These are phyloP conservation scores for Argyrosomus regius DNA, from an alignment of 2,797 vertebrate genomes.

Conservation along the genomic window DNA sequence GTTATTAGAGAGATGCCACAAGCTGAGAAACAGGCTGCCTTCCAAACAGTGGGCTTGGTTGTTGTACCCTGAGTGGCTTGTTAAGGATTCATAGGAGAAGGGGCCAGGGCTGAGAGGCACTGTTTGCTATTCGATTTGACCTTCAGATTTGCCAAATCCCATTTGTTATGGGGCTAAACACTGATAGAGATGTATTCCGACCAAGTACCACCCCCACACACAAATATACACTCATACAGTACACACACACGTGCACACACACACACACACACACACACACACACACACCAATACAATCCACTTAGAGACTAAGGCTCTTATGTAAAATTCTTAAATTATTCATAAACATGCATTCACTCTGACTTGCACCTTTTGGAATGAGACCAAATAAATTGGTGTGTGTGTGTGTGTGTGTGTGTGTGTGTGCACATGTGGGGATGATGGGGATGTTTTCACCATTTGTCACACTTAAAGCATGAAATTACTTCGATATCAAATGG, in stretches of 20 bases:
- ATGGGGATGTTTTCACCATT: slow-evolving; percentile 41
- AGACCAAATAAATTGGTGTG: slow-evolving; percentile 39
- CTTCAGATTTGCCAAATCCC: slow-evolving; percentile 77
- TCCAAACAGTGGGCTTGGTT: slow-evolving; percentile 48
- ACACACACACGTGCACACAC: slow-evolving; percentile 22
- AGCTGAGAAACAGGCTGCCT: slow-evolving; percentile 56
- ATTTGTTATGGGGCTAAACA: slow-evolving; percentile 74
- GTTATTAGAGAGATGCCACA: slow-evolving; percentile 68
- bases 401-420: slow-evolving; percentile 27
- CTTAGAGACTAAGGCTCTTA: slow-evolving; percentile 59
- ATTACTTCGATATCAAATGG: slow-evolving; percentile 45
- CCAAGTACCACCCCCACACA: slow-evolving; percentile 52
- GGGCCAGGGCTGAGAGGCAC: slow-evolving; percentile 49
- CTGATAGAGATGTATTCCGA: slow-evolving; percentile 69
- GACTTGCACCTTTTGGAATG: slow-evolving; percentile 55
- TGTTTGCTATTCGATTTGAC: slow-evolving; percentile 77
- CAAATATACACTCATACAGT: slow-evolving; percentile 8
- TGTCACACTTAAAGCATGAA: slow-evolving; percentile 62
- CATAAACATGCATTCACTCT: slow-evolving; percentile 57
- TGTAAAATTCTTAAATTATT: slow-evolving; percentile 62
- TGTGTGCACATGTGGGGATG: slow-evolving; percentile 19
- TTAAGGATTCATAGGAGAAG: slow-evolving; percentile 71
- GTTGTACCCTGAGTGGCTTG: slow-evolving; percentile 57
- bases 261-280: slow-evolving; percentile 34
- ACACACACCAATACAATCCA: slow-evolving; percentile 51